Evolutionary conservation across 2,888 invertebrate genomes (phyloP).

Genomic region (Trileptium ribeirensis): DNA sequence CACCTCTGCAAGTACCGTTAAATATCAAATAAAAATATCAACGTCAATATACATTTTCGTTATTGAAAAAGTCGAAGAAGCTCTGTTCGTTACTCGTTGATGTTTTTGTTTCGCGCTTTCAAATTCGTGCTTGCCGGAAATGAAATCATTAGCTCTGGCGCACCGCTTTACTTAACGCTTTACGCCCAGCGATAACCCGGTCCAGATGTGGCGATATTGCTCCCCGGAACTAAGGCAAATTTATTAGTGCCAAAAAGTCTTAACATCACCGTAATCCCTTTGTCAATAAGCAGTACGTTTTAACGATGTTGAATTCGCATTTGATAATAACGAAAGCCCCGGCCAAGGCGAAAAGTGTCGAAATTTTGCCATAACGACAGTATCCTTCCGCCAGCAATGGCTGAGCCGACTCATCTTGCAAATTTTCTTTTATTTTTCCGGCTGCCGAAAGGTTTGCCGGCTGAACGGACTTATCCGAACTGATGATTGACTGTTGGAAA

Average conservation of each 20-base stretch:
- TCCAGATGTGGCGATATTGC: not conserved
- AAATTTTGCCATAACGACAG: not conserved
- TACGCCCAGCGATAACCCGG: not conserved
- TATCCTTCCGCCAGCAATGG: not conserved
- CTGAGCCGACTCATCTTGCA: not conserved
- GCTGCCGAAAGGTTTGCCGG: too few species aligned
- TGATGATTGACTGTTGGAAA: not conserved
- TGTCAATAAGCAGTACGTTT: not conserved
- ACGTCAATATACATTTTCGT: too few species aligned
- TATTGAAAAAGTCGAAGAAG: too few species aligned
- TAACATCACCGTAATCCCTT: not conserved
- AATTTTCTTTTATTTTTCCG: too few species aligned
- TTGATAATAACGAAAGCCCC: not conserved
- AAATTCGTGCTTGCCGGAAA: too few species aligned
- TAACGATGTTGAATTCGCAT: not conserved
- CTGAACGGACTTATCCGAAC: not conserved
- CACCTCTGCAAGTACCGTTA: too few species aligned
- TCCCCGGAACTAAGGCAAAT: not conserved
- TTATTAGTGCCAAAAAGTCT: not conserved
- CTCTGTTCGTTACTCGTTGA: too few species aligned
- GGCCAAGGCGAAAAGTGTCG: not conserved
- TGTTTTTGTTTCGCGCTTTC: too few species aligned
- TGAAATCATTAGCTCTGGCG: not conserved
- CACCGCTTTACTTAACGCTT: not conserved
- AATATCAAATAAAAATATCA: too few species aligned